Evolutionary conservation across 23 tunicate species (phyloP), one percentile per base, ranked within the genome.

Genomic region (Halocynthia roretzi): DNA sequence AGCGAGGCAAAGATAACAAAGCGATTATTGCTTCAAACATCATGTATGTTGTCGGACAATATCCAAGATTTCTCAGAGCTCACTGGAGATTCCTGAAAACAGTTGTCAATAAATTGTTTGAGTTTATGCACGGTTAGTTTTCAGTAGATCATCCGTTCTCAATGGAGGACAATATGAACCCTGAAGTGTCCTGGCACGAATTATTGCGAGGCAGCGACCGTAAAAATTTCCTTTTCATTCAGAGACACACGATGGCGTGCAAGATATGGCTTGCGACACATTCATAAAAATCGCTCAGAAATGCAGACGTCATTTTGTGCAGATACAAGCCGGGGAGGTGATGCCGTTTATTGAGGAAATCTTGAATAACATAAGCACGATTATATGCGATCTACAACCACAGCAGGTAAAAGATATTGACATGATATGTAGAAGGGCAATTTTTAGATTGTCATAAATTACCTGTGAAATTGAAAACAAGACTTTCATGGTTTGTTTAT

Each of bases 181-280:
- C 44, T 31, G 44, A 31, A 4, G 44, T 31, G 44, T 4, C 44
- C 44, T 31, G 44, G 44, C 44, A 31, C 4, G 4, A 31, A 31
- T 31, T 31, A 31, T 0, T 4, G 2, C 44, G 44, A n/a, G 44
- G 44, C 44, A 31, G 2, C 2, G 44, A 31, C 44, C 2, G 44
- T 31, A 31, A 64, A 77, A 12, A n/a, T 63, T 62, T 15, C 49
- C 44, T 76, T 6, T 56, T 57, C 44, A 10, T 72, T 0, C 63
- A 92, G 98, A 96, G 76, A 96, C 99, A 15, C 99, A 96, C 73
- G 99, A 96, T 66, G 99, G 99, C 7, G 99, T 96, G 61, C 99
- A 96, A 71, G 99, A 96, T 77, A 96, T 96, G 99, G 99, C 99
- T 11, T 96, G 99, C 85, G 99, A 96, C 82, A 96, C 99, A 52